Evolutionary conservation across 1,140 invertebrate genomes (phyloP), one percentile per base, ranked within the genome.

Genomic region (Drosophila murphyi): DNA sequence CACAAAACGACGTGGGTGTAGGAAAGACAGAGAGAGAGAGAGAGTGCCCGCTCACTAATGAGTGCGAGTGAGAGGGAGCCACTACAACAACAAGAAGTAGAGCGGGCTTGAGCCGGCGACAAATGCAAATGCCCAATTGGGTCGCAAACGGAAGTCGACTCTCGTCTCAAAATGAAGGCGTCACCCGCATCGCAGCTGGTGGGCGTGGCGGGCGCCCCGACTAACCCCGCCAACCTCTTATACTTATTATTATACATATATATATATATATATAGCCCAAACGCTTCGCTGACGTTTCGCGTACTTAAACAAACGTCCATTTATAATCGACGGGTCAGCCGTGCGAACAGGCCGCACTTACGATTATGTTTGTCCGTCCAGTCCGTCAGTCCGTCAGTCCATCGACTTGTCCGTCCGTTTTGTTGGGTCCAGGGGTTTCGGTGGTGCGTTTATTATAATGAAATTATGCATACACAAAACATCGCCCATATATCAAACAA

Each of bases 391-490:
- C 20, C 20, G 20, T 20, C 20, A 20, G 20, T 20, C 20, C 20
- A 20, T 20, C 39, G 4, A 4, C 34, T 34, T 34, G 34, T n/a
- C 39, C 10, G 3, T 43, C n/a, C 51, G 47, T 48, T 45, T 28
- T 20, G 45, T 35, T 37, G 34, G 52, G 12, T 8, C 5, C 32
- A n/a, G 52, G 41, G 56, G 7, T 35, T 34, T 12, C 20, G 20
- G 10, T 28, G 56, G n/a, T 64, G 64, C 67, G 67, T 77, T 80
- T 68, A 89, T 90, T 89, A 90, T 89, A 89, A 89, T 89, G 86
- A 89, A 89, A 89, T 89, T 89, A 89, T 89, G 85, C 85, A 89
- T 83, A 87, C 83, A 78, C 83, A 78, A 83, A 88, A 83, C 85
- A 87, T 87, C 62, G 85, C 55, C 82, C 85, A 89, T 89, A 89